These are phyloP conservation scores for Thumatha senex DNA, from an alignment of 2,888 invertebrate species.

Conservation along the genomic window DNA sequence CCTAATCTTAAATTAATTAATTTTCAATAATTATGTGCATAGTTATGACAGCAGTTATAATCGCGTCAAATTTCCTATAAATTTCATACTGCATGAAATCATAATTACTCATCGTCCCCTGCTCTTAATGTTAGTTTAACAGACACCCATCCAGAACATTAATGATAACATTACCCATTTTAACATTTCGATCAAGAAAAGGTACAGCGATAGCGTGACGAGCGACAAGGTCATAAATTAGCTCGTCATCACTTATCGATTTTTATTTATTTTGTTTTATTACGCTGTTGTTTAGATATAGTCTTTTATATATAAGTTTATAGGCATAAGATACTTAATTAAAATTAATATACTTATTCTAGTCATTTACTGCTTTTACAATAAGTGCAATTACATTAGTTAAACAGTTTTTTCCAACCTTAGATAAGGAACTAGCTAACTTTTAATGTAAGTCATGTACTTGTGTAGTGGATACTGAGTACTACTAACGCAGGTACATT, in stretches of 20 bases:
- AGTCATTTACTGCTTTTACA: constrained; percentile 26
- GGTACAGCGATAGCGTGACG: constrained; percentile 25
- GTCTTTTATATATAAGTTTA: constrained; percentile 13
- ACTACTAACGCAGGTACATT: constrained; percentile 7
- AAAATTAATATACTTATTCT: constrained; percentile 27
- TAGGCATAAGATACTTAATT: constrained; percentile 28
- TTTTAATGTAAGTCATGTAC: constrained; percentile 24
- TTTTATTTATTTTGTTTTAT: constrained; percentile 14
- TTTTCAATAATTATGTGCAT: constrained; percentile 21
- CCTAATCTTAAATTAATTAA: background rate
- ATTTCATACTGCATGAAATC: constrained; percentile 7
- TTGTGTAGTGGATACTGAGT: constrained; percentile 7
- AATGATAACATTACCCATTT: constrained; percentile 6
- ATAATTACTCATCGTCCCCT: constrained; percentile 15
- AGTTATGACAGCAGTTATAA: constrained; percentile 13
- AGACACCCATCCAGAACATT: constrained; percentile 8
- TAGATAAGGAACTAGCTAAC: constrained; percentile 35
- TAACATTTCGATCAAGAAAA: constrained; percentile 5
- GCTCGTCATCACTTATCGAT: constrained; percentile 19
- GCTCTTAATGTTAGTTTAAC: constrained; percentile 32
- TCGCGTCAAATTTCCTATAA: constrained; percentile 11
- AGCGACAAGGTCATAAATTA: constrained; percentile 25
- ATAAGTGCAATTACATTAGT: constrained; percentile 16
- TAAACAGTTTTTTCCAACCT: constrained; percentile 25
- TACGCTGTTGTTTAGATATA: constrained; percentile 22